phyloP scores from a whole-genome alignment of 2,888 invertebrate species.

The Brenthis ino region DNA sequence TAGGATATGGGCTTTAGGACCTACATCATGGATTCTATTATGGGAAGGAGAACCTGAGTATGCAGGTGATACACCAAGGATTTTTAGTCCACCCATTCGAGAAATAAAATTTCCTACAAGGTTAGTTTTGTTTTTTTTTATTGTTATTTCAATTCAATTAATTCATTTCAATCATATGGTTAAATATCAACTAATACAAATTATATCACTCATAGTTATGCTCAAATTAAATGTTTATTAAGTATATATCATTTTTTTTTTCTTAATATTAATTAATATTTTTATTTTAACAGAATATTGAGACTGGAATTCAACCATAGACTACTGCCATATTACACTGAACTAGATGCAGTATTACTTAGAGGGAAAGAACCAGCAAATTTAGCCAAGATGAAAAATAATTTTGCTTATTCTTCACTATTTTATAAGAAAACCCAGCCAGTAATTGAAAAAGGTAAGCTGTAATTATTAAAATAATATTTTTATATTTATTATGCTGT shows the following conservation, averaged over 20 bases:
- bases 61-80: conserved; percentile 84
- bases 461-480: neutral
- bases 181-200: too few species aligned
- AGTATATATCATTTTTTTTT: neutral
- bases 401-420: conserved; percentile 60
- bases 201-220: neutral
- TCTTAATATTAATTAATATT: conserved; percentile 26
- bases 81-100: conserved; percentile 88
- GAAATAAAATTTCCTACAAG: conserved; percentile 73
- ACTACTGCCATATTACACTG: conserved; percentile 91
- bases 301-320: conserved; percentile 94
- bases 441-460: conserved; percentile 64
- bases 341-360: conserved; percentile 92
- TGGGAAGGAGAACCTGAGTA: conserved; percentile 89
- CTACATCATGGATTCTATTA: conserved; percentile 85
- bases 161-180: too few species aligned
- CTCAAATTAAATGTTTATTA: neutral
- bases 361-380: conserved; percentile 84
- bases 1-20: conserved; percentile 87
- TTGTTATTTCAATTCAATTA: neutral
- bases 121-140: conserved; percentile 45
- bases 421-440: conserved; percentile 61
- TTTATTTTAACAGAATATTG: conserved; percentile 83
- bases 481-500: too few species aligned
- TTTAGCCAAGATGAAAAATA: conserved; percentile 55